Evolutionary conservation across 2,113 vertebrate species (phyloP), one percentile per base, ranked within the genome.

Genomic region (Corythornis cristatus): DNA sequence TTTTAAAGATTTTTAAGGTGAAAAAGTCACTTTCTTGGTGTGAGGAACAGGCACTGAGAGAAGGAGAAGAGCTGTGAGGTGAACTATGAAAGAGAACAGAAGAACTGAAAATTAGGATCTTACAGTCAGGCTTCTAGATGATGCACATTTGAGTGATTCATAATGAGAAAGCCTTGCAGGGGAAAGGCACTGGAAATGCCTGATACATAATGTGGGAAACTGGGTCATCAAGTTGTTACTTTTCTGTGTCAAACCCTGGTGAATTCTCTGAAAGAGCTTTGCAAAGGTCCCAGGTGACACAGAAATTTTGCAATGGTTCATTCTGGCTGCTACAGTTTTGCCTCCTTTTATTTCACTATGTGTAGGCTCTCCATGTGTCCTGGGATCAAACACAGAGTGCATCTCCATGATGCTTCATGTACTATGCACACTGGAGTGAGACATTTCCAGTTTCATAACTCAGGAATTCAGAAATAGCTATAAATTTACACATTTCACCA

Each of bases 401-500:
- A 72, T 92, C 73, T 80, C 67, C 60, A 2, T 7, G 42, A 37
- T 82, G 35, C 21, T 93, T 87, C 84, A 18, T 31, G 51, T 48
- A 60, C 75, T 75, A 7, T 33, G 73, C 87, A 66, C 28, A 4
- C 80, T 89, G 91, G 82, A 88, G 93, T 51, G 83, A 96, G 86
- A 48, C 86, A 80, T 86, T 97, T 94, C 95, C 89, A 93, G 94
- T 83, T 83, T 95, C 91, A 83, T 75, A 93, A 91, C 45, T 95
- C 90, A 89, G 78, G 85, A 89, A 86, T 95, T 97, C 94, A 90
- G 94, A 96, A 97, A 93, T 92, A 97, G 94, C 89, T 90, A 82
- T 75, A 95, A 97, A 97, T 87, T 96, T 97, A 95, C 95, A 97
- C 60, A 7, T 97, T 97, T 92, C 40, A 5, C 93, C 83, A 57